These are phyloP conservation scores for Bothrops jararaca DNA, from an alignment of 2,113 vertebrate species.

Conservation along the genomic window DNA sequence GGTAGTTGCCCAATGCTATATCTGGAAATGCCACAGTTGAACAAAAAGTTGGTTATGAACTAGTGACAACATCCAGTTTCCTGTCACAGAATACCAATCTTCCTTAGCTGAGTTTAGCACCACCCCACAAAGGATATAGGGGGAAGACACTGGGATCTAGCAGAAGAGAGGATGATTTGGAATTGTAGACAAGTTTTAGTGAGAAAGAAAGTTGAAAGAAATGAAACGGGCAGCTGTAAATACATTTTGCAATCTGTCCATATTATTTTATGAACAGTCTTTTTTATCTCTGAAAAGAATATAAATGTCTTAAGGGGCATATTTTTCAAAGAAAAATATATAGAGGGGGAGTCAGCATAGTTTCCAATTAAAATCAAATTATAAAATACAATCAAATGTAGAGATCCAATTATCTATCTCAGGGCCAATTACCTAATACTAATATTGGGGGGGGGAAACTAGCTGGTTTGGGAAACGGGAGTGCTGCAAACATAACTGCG, in stretches of 20 bases:
- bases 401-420: not conserved
- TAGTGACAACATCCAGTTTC: not conserved
- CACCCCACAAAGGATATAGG: not conserved
- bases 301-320: not conserved
- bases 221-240: not conserved
- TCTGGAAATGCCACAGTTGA: not conserved
- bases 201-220: not conserved
- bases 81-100: not conserved
- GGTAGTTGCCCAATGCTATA: not conserved
- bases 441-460: not conserved
- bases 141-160: not conserved
- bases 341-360: not conserved
- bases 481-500: not conserved
- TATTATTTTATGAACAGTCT: not conserved
- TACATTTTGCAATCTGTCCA: not conserved
- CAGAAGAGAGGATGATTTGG: not conserved
- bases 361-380: not conserved
- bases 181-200: not conserved
- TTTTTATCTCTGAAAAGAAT: not conserved
- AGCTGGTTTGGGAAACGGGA: not conserved
- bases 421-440: not conserved
- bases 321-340: not conserved
- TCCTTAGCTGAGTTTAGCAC: not conserved
- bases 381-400: not conserved
- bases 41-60: not conserved